phyloP scores from a whole-genome alignment of 2,113 vertebrate genomes.

The Gambusia affinis region DNA sequence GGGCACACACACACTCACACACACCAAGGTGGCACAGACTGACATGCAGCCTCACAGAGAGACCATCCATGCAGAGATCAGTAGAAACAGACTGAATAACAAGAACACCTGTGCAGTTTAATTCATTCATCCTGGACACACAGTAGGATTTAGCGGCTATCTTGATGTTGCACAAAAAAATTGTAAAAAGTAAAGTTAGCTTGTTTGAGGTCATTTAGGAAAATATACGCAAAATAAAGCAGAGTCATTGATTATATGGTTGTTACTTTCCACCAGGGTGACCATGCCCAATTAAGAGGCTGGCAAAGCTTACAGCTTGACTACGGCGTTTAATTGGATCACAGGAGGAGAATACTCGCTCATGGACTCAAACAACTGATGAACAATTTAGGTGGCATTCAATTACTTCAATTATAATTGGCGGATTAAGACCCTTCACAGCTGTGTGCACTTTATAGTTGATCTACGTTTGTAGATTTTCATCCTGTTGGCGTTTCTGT shows the following conservation, averaged over 20 bases:
- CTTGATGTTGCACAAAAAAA: neutral
- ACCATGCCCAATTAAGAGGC: neutral
- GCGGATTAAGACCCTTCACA: neutral
- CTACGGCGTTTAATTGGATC: neutral
- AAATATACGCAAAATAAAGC: neutral
- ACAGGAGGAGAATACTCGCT: neutral
- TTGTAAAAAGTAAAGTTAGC: neutral
- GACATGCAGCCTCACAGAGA: constrained; percentile 7
- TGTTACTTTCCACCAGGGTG: neutral
- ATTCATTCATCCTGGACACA: constrained; percentile 10
- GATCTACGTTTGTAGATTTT: neutral
- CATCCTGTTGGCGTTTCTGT: neutral
- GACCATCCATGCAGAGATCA: constrained; percentile 18
- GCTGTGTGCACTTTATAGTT: neutral
- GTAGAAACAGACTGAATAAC: constrained; percentile 10
- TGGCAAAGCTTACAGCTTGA: neutral
- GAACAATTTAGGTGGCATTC: neutral
- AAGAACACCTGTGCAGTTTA: constrained; percentile 16
- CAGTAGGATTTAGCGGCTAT: neutral
- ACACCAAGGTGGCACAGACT: constrained; percentile 17
- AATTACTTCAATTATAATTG: neutral
- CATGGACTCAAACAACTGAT: neutral
- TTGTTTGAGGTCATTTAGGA: neutral
- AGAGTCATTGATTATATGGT: neutral
- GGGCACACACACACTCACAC: constrained; percentile 17